Percentiles rank a stretch among this genome's conserved stretches.
Conservation (phyloP, 2,888 invertebrate species). For the Thera britannica region DNA sequence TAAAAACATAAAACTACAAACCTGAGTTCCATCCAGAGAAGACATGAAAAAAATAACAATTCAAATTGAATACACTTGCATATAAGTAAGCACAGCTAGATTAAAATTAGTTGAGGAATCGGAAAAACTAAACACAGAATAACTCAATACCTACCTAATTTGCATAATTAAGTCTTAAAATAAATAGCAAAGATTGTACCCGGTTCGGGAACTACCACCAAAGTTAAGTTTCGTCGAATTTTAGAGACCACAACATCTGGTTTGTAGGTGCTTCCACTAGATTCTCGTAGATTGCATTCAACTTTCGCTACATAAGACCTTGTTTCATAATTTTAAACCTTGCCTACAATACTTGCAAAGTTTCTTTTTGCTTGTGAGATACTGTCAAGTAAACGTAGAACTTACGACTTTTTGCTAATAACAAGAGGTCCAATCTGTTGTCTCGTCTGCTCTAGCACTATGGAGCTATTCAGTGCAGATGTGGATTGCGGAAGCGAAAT, state of each 20-base stretch:
- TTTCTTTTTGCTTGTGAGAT: conserved; percentile 43
- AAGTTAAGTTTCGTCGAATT: conserved; percentile 78
- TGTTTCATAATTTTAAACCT: conserved; percentile 20
- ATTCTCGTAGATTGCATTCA: conserved; percentile 75
- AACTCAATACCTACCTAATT: too few species aligned
- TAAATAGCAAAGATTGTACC: background rate
- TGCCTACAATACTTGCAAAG: conserved; percentile 37
- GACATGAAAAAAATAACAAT: conserved; percentile 30
- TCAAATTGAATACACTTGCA: background rate
- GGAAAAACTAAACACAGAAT: background rate
- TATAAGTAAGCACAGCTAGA: background rate
- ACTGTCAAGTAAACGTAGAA: conserved; percentile 48
- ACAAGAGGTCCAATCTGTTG: conserved; percentile 76
- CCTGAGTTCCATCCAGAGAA: conserved; percentile 29
- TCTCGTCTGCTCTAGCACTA: conserved; percentile 70
- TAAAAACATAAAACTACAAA: conserved; percentile 11
- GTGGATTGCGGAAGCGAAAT: conserved; percentile 61
- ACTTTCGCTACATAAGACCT: conserved; percentile 50
- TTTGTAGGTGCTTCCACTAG: conserved; percentile 61
- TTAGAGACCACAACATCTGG: conserved; percentile 81
- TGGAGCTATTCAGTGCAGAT: conserved; percentile 75
- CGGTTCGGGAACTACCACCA: conserved; percentile 57
- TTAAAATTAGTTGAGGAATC: too few species aligned
- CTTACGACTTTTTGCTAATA: conserved; percentile 60
- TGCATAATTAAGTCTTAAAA: background rate